Evolutionary conservation across 1,140 invertebrate species (phyloP), one percentile per base, ranked within the genome.

Genomic region (Drosophila ohnishii): DNA sequence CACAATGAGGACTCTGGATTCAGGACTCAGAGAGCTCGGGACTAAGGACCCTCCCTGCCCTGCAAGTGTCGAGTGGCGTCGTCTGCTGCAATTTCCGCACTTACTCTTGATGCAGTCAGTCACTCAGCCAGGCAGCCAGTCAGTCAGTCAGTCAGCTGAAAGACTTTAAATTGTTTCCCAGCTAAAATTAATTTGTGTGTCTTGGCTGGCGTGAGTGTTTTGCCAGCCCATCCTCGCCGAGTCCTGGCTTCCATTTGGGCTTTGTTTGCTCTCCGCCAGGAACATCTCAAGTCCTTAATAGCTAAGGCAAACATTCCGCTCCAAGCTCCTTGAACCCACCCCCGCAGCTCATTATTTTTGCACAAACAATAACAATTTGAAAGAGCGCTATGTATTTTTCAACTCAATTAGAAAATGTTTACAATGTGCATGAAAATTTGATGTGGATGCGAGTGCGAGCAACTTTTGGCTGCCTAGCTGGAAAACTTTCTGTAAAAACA

Each of bases 371-470:
- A 86, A 86, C 83, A 86, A 74, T 75, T 87, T 50, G 51, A 76
- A 76, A 66, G 78, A 82, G 75, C 84, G 82, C 76, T 88, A 87
- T 88, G 84, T 88, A 87, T 87, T 87, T 87, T 87, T 88, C 84
- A 87, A 87, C 84, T 87, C 84, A 87, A 87, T 87, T 87, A 87
- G 84, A 88, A 88, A 78, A 84, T 84, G 84, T 87, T 87, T 87
- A 87, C 83, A 88, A 72, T 88, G 84, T 56, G 84, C 71, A 86
- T 87, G 66, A 78, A 87, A 87, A 78, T 82, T 86, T 87, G 69
- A 84, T 83, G 80, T 34, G 76, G 59, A 78, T 83, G 70, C 45
- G 59, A 60, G 47, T 47, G 22, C 34, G 40, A 39, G 48, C 56
- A 87, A 82, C 71, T 88, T 87, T 79, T 72, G 60, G 47, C 64